These are phyloP conservation scores for Nasonia longicornis DNA, from an alignment of 1,140 invertebrate species.

Conservation along the genomic window DNA sequence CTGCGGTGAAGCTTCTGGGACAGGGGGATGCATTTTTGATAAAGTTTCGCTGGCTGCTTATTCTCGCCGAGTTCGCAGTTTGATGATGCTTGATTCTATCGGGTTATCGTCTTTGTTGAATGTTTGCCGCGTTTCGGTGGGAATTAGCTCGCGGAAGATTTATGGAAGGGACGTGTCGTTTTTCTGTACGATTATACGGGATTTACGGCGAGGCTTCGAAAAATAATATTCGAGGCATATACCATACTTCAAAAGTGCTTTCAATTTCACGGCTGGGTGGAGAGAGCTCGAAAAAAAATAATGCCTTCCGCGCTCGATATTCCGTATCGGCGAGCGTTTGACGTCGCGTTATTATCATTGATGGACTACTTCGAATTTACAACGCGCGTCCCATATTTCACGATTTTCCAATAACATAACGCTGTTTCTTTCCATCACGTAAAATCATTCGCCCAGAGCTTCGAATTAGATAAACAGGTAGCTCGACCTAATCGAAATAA, in stretches of 20 bases:
- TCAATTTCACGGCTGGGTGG: not conserved
- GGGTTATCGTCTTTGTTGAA: not conserved
- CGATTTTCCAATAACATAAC: too few species aligned
- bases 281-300: not conserved
- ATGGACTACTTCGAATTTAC: too few species aligned
- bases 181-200: too few species aligned
- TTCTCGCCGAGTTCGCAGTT: not conserved
- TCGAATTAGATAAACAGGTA: too few species aligned
- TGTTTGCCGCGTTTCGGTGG: not conserved
- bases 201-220: not conserved
- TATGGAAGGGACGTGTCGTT: not conserved
- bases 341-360: too few species aligned
- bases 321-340: too few species aligned
- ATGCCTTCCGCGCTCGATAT: not conserved
- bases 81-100: not conserved
- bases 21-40: not conserved
- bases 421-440: too few species aligned
- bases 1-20: not conserved
- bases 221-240: not conserved
- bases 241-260: not conserved
- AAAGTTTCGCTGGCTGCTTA: not conserved
- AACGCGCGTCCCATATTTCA: too few species aligned
- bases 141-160: not conserved
- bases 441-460: too few species aligned
- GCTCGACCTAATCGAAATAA: not conserved